Evolutionary conservation across 2,797 vertebrate genomes (phyloP), one percentile per base, ranked within the genome.

Genomic region (Enteromius argenteus): DNA sequence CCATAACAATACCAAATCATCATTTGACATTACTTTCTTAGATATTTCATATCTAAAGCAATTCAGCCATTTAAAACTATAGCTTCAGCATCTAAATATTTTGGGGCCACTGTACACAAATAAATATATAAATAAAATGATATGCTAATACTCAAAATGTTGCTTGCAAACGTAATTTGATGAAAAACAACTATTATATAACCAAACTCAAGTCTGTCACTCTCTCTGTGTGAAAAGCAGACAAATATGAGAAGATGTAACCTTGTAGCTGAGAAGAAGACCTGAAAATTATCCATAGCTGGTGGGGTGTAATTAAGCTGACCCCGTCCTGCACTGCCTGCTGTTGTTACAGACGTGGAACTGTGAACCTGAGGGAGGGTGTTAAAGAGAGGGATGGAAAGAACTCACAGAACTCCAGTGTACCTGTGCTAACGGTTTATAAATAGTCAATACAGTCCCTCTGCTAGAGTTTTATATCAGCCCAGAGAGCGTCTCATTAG

Each of bases 391-490:
- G 21, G 9, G 32, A 60, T 19, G 32, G 66, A 68, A 58, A 4
- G 67, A 76, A 51, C 67, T 72, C 53, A 17, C 23, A 72, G 6
- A 74, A 35, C 23, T 44, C 13, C 35, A 42, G 73, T 53, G 23
- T 56, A 68, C 58, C 58, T 79, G 42, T 19, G 5, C 58, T 51
- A 74, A 75, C 60, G 1, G 62, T 77, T 83, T 44, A 77, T 51
- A 76, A 83, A 76, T 68, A 83, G n/a, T 77, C 73, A 56, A 76
- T 76, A 76, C 3, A 58, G 23, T 17, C 64, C 73, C 62, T 58
- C 35, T 68, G 81, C 72, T 83, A 76, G 21, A 51, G 46, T 64
- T 77, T 83, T 68, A 77, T 77, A 44, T 83, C 62, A 78, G 80
- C 42, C 42, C 42, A 82, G 58, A 51, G n/a, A 81, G 30, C 9